Evolutionary conservation across 2,797 vertebrate genomes (phyloP).

Genomic region (Nannoperca australis): DNA sequence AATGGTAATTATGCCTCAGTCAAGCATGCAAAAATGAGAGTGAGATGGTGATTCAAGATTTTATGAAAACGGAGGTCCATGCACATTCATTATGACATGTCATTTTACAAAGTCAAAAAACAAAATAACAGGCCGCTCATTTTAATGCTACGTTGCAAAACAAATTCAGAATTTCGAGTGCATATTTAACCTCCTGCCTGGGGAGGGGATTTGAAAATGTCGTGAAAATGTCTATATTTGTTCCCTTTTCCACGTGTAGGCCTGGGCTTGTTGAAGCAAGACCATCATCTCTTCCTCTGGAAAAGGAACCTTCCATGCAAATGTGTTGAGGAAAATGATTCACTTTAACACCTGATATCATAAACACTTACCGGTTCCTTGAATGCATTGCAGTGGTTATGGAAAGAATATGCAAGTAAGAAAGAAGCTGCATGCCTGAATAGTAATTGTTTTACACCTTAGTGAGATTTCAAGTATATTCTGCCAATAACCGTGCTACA

Average conservation of each 20-base stretch:
- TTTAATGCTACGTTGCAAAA: slow-evolving; percentile 20
- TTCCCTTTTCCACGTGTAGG: neutral
- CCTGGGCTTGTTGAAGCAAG: neutral
- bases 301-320: neutral
- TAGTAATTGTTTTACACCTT: neutral
- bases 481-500: neutral
- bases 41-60: slow-evolving; percentile 66
- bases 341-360: neutral
- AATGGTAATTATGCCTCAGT: slow-evolving; percentile 79
- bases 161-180: neutral
- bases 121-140: neutral
- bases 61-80: slow-evolving; percentile 61
- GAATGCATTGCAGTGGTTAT: neutral
- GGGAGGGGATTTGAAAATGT: neutral
- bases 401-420: neutral
- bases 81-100: slow-evolving; percentile 49
- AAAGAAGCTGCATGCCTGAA: neutral
- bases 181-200: neutral
- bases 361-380: neutral
- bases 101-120: slow-evolving; percentile 50
- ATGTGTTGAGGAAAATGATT: neutral
- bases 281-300: neutral
- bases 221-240: neutral
- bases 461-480: neutral
- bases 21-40: slow-evolving; percentile 70